These are phyloP conservation scores for Plemyria rubiginata DNA, from an alignment of 2,888 invertebrate genomes.

Conservation along the genomic window DNA sequence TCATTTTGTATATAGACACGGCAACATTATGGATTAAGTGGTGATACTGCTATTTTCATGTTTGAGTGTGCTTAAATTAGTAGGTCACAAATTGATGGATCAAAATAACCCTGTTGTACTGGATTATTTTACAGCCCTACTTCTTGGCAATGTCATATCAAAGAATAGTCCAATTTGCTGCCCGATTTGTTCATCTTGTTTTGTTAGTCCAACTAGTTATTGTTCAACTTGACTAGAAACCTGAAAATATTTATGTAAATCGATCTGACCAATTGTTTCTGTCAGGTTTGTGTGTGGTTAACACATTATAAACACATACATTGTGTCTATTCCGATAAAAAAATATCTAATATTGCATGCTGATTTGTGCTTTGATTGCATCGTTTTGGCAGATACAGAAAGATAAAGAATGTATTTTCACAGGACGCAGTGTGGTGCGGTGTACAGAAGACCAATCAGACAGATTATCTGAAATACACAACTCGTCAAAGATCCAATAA, in stretches of 20 bases:
- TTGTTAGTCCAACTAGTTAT: too few species aligned
- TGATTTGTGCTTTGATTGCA: conserved; percentile 6
- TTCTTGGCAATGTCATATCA: neutral
- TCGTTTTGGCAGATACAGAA: neutral
- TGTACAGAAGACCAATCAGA: too few species aligned
- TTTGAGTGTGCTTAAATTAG: conserved; percentile 41
- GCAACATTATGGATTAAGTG: conserved; percentile 35
- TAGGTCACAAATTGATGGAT: conserved; percentile 44
- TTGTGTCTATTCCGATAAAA: neutral
- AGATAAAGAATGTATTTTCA: neutral
- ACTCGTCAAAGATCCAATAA: too few species aligned
- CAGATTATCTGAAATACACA: too few species aligned
- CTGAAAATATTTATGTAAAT: neutral
- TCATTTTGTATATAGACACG: conserved; percentile 55
- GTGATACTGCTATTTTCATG: conserved; percentile 51
- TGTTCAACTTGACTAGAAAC: neutral
- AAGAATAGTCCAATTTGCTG: neutral
- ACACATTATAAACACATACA: neutral
- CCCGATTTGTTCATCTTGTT: too few species aligned
- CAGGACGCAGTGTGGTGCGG: too few species aligned
- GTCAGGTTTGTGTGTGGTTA: neutral
- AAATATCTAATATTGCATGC: neutral
- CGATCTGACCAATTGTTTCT: neutral
- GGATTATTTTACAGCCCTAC: neutral
- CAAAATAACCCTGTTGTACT: conserved; percentile 5